Evolutionary conservation across 23 tunicate genomes (phyloP).

Genomic region (Corella eumyota): DNA sequence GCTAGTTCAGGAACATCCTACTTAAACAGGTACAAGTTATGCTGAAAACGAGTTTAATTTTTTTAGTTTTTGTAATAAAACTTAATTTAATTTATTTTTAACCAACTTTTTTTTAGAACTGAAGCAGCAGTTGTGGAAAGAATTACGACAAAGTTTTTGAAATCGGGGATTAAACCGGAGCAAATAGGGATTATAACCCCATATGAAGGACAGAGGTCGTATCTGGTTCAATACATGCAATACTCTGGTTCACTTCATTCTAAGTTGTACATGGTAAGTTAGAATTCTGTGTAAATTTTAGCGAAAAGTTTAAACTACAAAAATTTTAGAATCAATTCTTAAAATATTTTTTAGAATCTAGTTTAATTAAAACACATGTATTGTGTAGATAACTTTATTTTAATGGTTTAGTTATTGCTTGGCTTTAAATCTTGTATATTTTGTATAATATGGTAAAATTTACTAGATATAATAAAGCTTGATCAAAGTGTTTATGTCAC

Average conservation of each 20-base stretch:
- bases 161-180: slow-evolving; percentile 93
- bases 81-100: not conserved
- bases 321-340: too few species aligned
- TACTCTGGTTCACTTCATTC: slow-evolving; percentile 94
- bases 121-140: slow-evolving; percentile 98
- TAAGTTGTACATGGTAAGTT: slow-evolving; percentile 82
- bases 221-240: slow-evolving; percentile 98
- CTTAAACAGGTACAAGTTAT: slow-evolving; percentile 60
- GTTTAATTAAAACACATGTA: too few species aligned
- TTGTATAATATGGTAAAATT: too few species aligned
- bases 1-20: slow-evolving; percentile 97
- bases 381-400: too few species aligned
- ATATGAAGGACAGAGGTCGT: slow-evolving; percentile 95
- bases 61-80: too few species aligned
- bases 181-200: slow-evolving; percentile 98
- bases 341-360: too few species aligned
- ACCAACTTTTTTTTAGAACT: slow-evolving; percentile 24
- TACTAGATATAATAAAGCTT: too few species aligned
- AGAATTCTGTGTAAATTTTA: not conserved
- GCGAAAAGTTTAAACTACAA: too few species aligned
- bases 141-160: slow-evolving; percentile 87
- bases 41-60: not conserved
- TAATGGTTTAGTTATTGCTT: too few species aligned
- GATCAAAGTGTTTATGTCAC: too few species aligned
- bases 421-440: too few species aligned